These are phyloP conservation scores for Enteromius paludinosus DNA, from an alignment of 2,797 vertebrate genomes.

Conservation along the genomic window DNA sequence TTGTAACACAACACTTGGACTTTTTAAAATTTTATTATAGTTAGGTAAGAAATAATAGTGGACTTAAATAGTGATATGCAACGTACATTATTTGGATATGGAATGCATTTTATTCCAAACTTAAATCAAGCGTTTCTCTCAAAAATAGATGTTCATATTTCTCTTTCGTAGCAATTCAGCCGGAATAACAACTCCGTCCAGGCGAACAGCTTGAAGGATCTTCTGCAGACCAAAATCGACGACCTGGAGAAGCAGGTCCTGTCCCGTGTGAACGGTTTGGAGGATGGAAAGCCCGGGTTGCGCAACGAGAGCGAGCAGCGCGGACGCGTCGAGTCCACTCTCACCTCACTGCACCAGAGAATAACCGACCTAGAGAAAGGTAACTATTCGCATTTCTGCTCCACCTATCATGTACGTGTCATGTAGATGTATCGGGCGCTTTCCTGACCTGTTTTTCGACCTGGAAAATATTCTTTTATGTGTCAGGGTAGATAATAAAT, in stretches of 20 bases:
- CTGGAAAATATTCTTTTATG: background rate
- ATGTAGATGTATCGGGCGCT: background rate
- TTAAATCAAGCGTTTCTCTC: background rate
- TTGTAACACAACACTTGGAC: too few species aligned
- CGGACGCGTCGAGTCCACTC: conserved; percentile 91
- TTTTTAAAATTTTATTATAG: background rate
- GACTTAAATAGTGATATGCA: background rate
- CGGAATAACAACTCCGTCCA: conserved; percentile 92
- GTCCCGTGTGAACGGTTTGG: conserved; percentile 92
- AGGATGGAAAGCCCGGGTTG: conserved; percentile 88
- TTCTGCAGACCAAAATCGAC: conserved; percentile 95
- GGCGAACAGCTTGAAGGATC: conserved; percentile 91
- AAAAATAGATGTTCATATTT: conserved; percentile 21
- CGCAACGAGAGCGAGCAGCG: conserved; percentile 93
- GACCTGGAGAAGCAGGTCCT: conserved; percentile 96
- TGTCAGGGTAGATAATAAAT: conserved; percentile 16
- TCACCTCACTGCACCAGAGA: conserved; percentile 94
- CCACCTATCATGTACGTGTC: background rate
- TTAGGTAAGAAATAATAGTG: too few species aligned
- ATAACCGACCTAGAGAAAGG: conserved; percentile 98
- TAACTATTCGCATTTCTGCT: conserved; percentile 60
- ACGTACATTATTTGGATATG: background rate
- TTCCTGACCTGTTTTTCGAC: background rate
- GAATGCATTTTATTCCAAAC: background rate
- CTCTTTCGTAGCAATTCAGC: conserved; percentile 87